These are phyloP conservation scores for Bicyclus anynana DNA, from an alignment of 1,140 invertebrate species.

Conservation along the genomic window DNA sequence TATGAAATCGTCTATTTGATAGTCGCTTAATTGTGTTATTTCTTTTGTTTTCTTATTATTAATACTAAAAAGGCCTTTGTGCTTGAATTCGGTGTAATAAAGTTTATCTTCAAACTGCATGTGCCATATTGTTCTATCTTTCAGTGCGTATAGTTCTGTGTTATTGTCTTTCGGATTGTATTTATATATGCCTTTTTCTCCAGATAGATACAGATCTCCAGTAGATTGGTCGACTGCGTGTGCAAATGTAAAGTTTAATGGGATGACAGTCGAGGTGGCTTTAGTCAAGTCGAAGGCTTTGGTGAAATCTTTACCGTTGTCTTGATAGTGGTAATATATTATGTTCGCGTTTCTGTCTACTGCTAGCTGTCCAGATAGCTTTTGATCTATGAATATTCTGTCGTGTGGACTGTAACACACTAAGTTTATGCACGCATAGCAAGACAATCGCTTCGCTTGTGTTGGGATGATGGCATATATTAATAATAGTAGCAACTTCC, in stretches of 20 bases:
- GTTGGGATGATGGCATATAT: not conserved
- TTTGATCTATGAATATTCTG: conserved; percentile 35
- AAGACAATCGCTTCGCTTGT: conserved; percentile 22
- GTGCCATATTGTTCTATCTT: conserved; percentile 52
- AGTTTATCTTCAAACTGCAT: conserved; percentile 47
- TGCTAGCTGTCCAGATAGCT: conserved; percentile 51
- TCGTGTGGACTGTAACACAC: conserved; percentile 37
- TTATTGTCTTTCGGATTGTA: conserved; percentile 37
- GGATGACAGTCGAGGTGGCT: conserved; percentile 32
- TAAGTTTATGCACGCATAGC: conserved; percentile 48
- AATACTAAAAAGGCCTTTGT: conserved; percentile 41
- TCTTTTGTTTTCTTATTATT: conserved; percentile 39
- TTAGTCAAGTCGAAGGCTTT: conserved; percentile 45
- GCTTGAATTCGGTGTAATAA: conserved; percentile 46
- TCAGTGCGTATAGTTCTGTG: conserved; percentile 31
- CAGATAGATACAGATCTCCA: conserved; percentile 44
- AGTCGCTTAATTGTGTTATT: conserved; percentile 35
- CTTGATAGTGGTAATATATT: conserved; percentile 52
- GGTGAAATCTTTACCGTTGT: conserved; percentile 39
- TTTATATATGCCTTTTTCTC: conserved; percentile 42
- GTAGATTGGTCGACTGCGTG: conserved; percentile 42
- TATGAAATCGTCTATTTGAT: conserved; percentile 54
- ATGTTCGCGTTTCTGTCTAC: conserved; percentile 46
- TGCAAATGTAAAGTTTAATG: conserved; percentile 49
- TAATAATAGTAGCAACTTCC: conserved; percentile 23